These are phyloP conservation scores for Myxocyprinus asiaticus DNA, from an alignment of 2,113 vertebrate species.

Conservation along the genomic window DNA sequence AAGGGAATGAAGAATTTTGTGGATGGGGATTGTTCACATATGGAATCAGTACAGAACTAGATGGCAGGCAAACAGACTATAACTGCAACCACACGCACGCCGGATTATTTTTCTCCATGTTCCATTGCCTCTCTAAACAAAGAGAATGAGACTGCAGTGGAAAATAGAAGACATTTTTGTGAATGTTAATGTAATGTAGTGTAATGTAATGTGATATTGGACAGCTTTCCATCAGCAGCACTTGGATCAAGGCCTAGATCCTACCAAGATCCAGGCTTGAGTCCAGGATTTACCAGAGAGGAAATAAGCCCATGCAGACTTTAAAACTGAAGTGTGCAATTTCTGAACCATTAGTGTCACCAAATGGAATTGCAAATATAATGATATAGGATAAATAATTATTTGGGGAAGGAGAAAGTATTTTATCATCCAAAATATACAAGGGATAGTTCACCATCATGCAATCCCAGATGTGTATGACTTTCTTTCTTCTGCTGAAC, in stretches of 20 bases:
- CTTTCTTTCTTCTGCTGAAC: no score
- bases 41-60: slow-evolving; percentile 47
- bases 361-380: no score
- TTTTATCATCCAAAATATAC: no score
- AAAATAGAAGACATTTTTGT: slow-evolving; percentile 35
- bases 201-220: no score
- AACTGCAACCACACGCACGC: slow-evolving; percentile 56
- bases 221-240: background rate
- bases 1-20: slow-evolving; percentile 42
- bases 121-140: slow-evolving; percentile 38
- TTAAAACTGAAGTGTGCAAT: no score
- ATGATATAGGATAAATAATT: no score
- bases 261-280: background rate
- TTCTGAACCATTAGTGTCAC: no score
- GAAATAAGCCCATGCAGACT: background rate
- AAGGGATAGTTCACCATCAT: no score
- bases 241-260: background rate
- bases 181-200: background rate
- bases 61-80: slow-evolving; percentile 42
- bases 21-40: slow-evolving; percentile 34
- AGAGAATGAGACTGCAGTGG: slow-evolving; percentile 32
- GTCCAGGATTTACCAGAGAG: background rate
- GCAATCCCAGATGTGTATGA: no score
- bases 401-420: no score
- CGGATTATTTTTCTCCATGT: slow-evolving; percentile 20